These are phyloP conservation scores for Vombatus ursinus DNA, from an alignment of 2,113 vertebrate species.

Conservation along the genomic window DNA sequence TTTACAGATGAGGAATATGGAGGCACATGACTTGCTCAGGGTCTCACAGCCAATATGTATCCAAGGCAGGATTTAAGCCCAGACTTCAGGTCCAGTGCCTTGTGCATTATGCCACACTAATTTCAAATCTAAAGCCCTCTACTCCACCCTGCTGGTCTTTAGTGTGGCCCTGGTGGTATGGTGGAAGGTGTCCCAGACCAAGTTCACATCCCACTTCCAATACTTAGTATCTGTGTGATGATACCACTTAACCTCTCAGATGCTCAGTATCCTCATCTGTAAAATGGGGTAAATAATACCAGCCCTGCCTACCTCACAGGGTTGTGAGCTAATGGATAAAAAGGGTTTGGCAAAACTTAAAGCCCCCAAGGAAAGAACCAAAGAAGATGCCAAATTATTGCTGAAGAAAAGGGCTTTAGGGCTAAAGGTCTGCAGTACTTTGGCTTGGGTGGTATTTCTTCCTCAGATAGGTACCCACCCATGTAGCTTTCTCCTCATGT, in stretches of 20 bases:
- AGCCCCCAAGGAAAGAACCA: slow-evolving; percentile 64
- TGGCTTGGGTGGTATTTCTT: neutral
- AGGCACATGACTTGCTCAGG: neutral
- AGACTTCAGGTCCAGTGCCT: neutral
- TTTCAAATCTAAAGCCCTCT: neutral
- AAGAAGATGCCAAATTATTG: slow-evolving; percentile 53
- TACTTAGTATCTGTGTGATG: neutral
- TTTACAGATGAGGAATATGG: neutral
- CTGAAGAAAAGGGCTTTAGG: neutral
- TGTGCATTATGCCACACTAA: neutral
- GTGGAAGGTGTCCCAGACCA: neutral
- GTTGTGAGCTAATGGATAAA: neutral
- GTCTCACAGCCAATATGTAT: neutral
- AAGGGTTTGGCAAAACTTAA: slow-evolving; percentile 10
- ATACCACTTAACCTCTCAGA: neutral
- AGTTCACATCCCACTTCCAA: neutral
- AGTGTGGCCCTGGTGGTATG: neutral
- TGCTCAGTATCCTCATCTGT: neutral
- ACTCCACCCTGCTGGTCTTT: neutral
- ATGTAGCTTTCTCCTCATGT: neutral
- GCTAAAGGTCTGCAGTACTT: neutral
- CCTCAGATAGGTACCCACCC: neutral
- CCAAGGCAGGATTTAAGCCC: neutral
- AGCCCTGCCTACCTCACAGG: neutral
- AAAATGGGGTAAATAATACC: neutral